These are phyloP conservation scores for Sinonovacula constricta DNA, from an alignment of 1,140 invertebrate species.

Conservation along the genomic window DNA sequence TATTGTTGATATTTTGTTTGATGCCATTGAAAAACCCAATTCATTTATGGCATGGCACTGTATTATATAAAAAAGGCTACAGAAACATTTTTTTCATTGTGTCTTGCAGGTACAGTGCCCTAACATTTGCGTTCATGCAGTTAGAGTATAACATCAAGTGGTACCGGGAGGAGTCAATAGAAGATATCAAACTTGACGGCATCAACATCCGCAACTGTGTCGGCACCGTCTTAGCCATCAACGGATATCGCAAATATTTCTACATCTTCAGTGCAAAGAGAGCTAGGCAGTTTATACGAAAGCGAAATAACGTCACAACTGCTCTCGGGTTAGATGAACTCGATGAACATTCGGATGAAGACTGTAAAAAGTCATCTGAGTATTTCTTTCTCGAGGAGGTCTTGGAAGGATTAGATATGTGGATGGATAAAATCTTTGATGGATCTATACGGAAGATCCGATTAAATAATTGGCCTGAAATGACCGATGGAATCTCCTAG, in stretches of 20 bases:
- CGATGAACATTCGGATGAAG: slow-evolving; percentile 59
- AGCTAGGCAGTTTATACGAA: slow-evolving; percentile 56
- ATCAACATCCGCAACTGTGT: slow-evolving; percentile 98
- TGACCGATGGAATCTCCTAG: slow-evolving; percentile 42
- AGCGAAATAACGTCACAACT: slow-evolving; percentile 45
- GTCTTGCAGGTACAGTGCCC: slow-evolving; percentile 92
- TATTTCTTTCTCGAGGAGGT: slow-evolving; percentile 84
- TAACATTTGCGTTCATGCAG: slow-evolving; percentile 95
- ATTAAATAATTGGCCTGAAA: slow-evolving; percentile 95
- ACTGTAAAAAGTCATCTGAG: slow-evolving; percentile 50
- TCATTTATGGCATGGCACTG: no score
- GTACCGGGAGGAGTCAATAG: slow-evolving; percentile 88
- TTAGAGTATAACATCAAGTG: slow-evolving; percentile 94
- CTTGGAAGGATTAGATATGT: slow-evolving; percentile 94
- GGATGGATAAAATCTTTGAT: slow-evolving; percentile 97
- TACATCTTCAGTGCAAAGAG: slow-evolving; percentile 97
- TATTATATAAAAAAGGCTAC: no score
- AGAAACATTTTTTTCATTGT: no score
- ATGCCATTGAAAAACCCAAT: no score
- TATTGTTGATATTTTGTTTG: no score
- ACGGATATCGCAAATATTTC: slow-evolving; percentile 97
- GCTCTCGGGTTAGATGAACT: slow-evolving; percentile 56
- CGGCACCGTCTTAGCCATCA: slow-evolving; percentile 96
- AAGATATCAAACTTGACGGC: slow-evolving; percentile 86
- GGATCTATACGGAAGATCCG: slow-evolving; percentile 96